Conservation (phyloP, 2,888 invertebrate species). For the Apodemia hepburni region DNA sequence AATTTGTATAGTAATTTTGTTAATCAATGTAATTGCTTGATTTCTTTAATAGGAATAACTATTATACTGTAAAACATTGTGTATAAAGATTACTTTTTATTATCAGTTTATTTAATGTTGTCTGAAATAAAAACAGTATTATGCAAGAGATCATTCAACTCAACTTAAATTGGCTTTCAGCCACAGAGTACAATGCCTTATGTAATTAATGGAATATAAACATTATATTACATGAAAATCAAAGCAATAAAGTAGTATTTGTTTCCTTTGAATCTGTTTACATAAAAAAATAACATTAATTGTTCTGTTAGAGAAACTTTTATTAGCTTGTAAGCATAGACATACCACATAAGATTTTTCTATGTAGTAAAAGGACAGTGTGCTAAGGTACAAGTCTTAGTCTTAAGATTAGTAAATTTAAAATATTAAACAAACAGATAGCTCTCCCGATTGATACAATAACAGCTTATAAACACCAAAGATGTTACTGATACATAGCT, state of each 20-base stretch:
- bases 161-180: conserved; percentile 14
- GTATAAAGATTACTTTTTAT: background rate
- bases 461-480: no score
- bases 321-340: no score
- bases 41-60: background rate
- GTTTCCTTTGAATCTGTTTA: no score
- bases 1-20: background rate
- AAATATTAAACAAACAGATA: no score
- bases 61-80: background rate
- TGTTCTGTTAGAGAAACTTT: no score
- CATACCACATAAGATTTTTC: no score
- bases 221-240: background rate
- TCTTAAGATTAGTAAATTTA: no score
- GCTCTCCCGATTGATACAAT: no score
- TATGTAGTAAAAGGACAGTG: no score
- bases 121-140: conserved; percentile 16
- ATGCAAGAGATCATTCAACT: conserved; percentile 23
- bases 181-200: conserved; percentile 14
- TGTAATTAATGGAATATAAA: conserved; percentile 15
- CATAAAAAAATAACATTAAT: no score
- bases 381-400: no score
- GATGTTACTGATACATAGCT: no score
- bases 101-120: background rate
- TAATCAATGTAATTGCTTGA: background rate
- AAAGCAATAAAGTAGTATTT: background rate